Conservation (phyloP, 1,140 invertebrate species). For the Drosophila setifemur region DNA sequence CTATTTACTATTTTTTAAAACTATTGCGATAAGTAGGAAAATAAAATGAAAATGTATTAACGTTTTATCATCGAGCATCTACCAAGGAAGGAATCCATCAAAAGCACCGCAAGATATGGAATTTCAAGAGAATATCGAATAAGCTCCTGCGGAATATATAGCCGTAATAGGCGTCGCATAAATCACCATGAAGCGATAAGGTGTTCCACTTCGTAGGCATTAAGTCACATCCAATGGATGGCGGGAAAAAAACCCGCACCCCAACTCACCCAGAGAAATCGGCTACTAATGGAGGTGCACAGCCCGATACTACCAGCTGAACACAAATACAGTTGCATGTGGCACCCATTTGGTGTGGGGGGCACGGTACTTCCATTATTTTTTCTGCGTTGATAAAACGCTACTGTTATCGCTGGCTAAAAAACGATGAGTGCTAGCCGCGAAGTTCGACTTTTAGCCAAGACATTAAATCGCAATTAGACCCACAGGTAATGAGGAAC, state of each 20-base stretch:
- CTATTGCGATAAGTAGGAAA: too few species aligned
- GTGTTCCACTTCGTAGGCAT: slow-evolving; percentile 58
- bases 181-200: slow-evolving; percentile 64
- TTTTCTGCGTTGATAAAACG: slow-evolving; percentile 64
- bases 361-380: slow-evolving; percentile 64
- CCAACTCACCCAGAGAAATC: not conserved
- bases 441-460: slow-evolving; percentile 49
- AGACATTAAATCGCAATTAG: slow-evolving; percentile 79
- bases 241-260: slow-evolving; percentile 34
- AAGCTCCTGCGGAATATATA: slow-evolving; percentile 28
- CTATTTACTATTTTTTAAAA: too few species aligned
- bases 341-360: slow-evolving; percentile 11
- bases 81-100: slow-evolving; percentile 26
- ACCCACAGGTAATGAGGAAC: slow-evolving; percentile 52
- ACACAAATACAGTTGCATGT: not conserved
- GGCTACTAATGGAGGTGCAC: slow-evolving; percentile 46
- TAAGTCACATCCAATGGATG: slow-evolving; percentile 39
- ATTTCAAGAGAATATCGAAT: slow-evolving; percentile 32
- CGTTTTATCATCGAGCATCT: too few species aligned
- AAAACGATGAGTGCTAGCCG: slow-evolving; percentile 1
- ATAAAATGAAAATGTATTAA: not conserved
- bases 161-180: slow-evolving; percentile 57
- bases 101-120: slow-evolving; percentile 28
- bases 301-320: slow-evolving; percentile 6
- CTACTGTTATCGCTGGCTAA: slow-evolving; percentile 54